These are phyloP conservation scores for Sebastes melanostomus DNA, from an alignment of 2,797 vertebrate genomes.

Conservation along the genomic window DNA sequence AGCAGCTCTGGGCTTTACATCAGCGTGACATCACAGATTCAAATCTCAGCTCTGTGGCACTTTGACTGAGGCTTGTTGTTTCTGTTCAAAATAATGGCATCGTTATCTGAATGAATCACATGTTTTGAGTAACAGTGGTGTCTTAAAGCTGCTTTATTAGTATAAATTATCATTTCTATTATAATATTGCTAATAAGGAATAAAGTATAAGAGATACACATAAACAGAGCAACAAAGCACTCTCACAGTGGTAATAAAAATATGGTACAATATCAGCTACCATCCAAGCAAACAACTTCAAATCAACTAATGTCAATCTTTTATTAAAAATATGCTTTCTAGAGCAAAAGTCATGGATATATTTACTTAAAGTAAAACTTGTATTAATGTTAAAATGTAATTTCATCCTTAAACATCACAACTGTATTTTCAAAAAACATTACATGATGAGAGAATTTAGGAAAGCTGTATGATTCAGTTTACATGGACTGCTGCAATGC, in stretches of 20 bases:
- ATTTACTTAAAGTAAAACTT: not conserved
- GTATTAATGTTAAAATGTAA: not conserved
- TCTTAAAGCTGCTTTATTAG: not conserved
- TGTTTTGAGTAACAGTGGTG: not conserved
- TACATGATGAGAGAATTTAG: not conserved
- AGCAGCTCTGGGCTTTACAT: constrained; percentile 20
- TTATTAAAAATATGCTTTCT: not conserved
- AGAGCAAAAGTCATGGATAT: not conserved
- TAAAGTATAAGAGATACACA: not conserved
- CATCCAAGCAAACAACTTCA: not conserved
- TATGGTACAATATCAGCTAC: not conserved
- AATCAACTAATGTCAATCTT: not conserved
- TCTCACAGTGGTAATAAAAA: not conserved
- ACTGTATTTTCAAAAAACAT: not conserved
- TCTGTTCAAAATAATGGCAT: not conserved
- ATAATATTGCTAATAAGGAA: not conserved
- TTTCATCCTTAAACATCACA: not conserved
- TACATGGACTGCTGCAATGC: not conserved
- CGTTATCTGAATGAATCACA: not conserved
- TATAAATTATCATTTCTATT: not conserved
- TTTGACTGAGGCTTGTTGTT: not conserved
- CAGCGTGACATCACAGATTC: not conserved
- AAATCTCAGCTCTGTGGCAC: not conserved
- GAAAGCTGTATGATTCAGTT: not conserved
- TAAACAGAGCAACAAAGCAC: not conserved